phyloP scores from a whole-genome alignment of 2,888 invertebrate species.

The Drosophila gaucha region DNA sequence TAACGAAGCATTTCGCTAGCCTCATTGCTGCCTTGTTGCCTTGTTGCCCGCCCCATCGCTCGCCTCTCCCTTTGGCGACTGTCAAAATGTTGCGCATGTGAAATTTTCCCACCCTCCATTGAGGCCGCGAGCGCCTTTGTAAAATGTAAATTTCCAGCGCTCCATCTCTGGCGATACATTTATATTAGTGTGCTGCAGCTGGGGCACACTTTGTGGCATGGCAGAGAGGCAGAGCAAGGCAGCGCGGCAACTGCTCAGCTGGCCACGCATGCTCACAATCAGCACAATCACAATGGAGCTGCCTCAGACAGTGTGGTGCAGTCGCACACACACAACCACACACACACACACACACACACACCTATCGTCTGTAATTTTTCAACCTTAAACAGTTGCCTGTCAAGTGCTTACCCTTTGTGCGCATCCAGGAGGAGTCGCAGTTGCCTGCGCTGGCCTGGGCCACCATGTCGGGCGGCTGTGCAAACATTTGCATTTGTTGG shows the following conservation, averaged over 20 bases:
- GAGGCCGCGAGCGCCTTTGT: slow-evolving; percentile 56
- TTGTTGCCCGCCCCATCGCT: not conserved
- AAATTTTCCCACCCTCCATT: slow-evolving; percentile 77
- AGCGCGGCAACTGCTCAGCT: slow-evolving; percentile 18
- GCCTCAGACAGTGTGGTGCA: slow-evolving; percentile 22
- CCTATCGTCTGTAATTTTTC: slow-evolving; percentile 52
- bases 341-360: not conserved
- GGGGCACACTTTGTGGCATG: slow-evolving; percentile 39
- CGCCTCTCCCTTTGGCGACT: slow-evolving; percentile 42
- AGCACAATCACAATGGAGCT: slow-evolving; percentile 37
- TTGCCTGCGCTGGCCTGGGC: slow-evolving; percentile 31
- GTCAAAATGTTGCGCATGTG: slow-evolving; percentile 73
- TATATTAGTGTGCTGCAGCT: slow-evolving; percentile 63
- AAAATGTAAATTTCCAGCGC: slow-evolving; percentile 66
- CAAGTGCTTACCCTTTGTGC: slow-evolving; percentile 70
- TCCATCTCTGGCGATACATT: slow-evolving; percentile 58
- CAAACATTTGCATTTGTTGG: slow-evolving; percentile 65
- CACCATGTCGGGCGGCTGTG: slow-evolving; percentile 57
- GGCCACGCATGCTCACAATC: slow-evolving; percentile 63
- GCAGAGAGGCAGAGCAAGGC: not conserved
- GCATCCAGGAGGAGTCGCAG: slow-evolving; percentile 26
- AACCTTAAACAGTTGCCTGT: slow-evolving; percentile 61
- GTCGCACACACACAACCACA: slow-evolving; percentile 1
- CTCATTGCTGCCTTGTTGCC: slow-evolving; percentile 1
- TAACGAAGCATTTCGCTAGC: slow-evolving; percentile 59